phyloP scores from a whole-genome alignment of 2,113 vertebrate species.

The Serinus canaria region DNA sequence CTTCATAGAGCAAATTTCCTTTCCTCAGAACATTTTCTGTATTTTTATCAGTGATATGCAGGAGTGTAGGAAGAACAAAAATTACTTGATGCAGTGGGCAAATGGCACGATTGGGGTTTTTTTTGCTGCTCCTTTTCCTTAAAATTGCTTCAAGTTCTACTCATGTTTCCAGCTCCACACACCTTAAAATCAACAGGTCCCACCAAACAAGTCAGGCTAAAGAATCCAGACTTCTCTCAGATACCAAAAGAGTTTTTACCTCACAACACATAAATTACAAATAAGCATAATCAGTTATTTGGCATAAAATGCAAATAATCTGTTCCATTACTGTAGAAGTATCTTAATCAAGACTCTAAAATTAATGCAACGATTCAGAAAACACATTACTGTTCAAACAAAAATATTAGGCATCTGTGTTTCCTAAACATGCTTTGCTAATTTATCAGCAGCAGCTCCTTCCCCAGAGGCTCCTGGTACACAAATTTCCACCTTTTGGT shows the following conservation, averaged over 20 bases:
- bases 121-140: not conserved
- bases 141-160: not conserved
- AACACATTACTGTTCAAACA: constrained; percentile 1
- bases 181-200: not conserved
- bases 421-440: not conserved
- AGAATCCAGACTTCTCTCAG: not conserved
- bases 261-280: not conserved
- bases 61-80: not conserved
- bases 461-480: not conserved
- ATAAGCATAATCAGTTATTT: not conserved
- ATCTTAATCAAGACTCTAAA: not conserved
- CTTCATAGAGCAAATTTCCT: not conserved
- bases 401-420: constrained; percentile 32
- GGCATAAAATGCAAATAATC: constrained; percentile 1
- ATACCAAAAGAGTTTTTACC: not conserved
- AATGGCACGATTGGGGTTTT: not conserved
- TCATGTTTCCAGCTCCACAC: not conserved
- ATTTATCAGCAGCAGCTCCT: not conserved
- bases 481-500: not conserved
- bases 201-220: not conserved
- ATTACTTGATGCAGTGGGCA: not conserved
- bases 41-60: not conserved
- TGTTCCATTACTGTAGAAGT: not conserved
- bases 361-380: constrained; percentile 11
- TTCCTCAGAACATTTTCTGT: not conserved